A percentile compares a stretch with the other conserved stretches of the same genome.
Evolutionary conservation across 2,888 invertebrate species (phyloP).

Genomic region (Oligia latruncula): DNA sequence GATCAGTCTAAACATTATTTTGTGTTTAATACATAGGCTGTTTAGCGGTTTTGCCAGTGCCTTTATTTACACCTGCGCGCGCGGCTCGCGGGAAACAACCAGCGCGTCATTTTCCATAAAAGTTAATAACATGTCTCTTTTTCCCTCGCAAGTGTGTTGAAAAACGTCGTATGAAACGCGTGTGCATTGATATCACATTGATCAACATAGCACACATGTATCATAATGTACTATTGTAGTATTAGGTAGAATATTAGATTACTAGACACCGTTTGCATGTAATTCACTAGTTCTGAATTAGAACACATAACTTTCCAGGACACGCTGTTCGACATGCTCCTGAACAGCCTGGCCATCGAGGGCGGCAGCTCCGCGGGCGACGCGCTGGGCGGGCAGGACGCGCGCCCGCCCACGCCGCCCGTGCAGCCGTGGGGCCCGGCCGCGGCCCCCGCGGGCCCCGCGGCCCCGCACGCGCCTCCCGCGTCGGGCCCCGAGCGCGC

Average conservation of each 20-base stretch:
- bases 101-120: no score
- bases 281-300: neutral
- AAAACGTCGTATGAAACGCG: no score
- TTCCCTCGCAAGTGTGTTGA: no score
- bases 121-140: no score
- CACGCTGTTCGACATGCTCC: slow-evolving; percentile 85
- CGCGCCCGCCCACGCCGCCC: slow-evolving; percentile 77
- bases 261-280: neutral
- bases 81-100: no score
- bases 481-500: slow-evolving; percentile 46
- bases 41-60: no score
- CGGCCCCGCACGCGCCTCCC: slow-evolving; percentile 42
- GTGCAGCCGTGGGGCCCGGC: slow-evolving; percentile 82
- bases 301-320: slow-evolving; percentile 73
- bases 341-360: slow-evolving; percentile 83
- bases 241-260: slow-evolving; percentile 5
- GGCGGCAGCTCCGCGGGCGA: slow-evolving; percentile 59
- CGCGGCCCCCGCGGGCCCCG: slow-evolving; percentile 43
- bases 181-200: no score
- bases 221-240: neutral
- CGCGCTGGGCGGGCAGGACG: slow-evolving; percentile 57
- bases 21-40: no score
- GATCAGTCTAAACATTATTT: no score
- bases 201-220: no score
- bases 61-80: no score